Conservation (phyloP, 1,140 invertebrate species). For the Sarcophaga peregrina region DNA sequence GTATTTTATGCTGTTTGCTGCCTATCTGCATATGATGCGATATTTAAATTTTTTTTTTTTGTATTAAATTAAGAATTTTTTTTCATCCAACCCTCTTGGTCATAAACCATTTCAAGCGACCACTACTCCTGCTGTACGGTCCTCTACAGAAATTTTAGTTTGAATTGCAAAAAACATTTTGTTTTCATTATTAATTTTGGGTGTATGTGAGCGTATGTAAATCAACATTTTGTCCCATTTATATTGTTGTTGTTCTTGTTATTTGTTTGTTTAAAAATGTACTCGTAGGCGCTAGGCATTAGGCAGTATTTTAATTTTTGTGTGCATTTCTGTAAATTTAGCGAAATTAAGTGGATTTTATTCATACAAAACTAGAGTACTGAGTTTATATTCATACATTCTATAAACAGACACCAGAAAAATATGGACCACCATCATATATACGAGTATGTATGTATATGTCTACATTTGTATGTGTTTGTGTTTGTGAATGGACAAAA, state of each 20-base stretch:
- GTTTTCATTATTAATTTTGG: not conserved
- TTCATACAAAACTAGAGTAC: slow-evolving; percentile 4
- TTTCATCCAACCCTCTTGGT: not conserved
- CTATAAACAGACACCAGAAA: not conserved
- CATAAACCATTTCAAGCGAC: not conserved
- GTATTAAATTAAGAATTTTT: not conserved
- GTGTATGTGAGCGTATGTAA: not conserved
- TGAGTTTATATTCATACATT: too few species aligned
- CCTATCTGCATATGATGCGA: not conserved
- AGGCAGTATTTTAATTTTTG: slow-evolving; percentile 18
- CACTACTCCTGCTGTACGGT: too few species aligned
- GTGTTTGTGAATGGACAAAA: not conserved
- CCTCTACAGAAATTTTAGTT: not conserved
- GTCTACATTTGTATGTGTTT: too few species aligned
- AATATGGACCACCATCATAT: not conserved
- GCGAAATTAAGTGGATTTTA: slow-evolving; percentile 37
- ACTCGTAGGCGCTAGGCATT: not conserved
- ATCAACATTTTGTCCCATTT: not conserved
- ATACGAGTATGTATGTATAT: too few species aligned
- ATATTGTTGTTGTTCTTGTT: not conserved
- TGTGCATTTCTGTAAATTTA: slow-evolving; percentile 31
- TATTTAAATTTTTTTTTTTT: slow-evolving; percentile 9
- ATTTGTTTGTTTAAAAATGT: too few species aligned
- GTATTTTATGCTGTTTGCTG: not conserved
- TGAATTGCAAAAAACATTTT: slow-evolving; percentile 1